Evolutionary conservation across 2,113 vertebrate genomes (phyloP).

Genomic region (Paralichthys olivaceus): DNA sequence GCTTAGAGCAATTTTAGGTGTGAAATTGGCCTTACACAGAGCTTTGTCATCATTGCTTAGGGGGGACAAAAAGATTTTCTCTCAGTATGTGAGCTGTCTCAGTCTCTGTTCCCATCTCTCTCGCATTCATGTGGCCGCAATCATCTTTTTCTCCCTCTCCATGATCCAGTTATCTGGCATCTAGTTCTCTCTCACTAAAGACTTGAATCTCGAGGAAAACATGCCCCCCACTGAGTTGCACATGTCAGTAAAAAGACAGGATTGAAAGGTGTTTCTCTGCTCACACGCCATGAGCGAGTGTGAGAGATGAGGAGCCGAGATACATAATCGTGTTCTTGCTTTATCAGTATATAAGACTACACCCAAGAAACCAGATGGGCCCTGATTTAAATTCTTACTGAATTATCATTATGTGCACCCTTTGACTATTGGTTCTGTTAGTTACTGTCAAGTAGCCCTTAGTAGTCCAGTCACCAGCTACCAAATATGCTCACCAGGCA

Average conservation of each 20-base stretch:
- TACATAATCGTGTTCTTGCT: background rate
- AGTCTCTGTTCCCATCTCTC: background rate
- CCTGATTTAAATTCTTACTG: slow-evolving; percentile 38
- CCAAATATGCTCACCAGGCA: slow-evolving; percentile 17
- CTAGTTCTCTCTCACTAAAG: background rate
- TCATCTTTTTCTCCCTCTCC: background rate
- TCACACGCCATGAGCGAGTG: slow-evolving; percentile 14
- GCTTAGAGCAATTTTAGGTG: slow-evolving; percentile 8
- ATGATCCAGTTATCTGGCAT: background rate
- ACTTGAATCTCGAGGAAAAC: slow-evolving; percentile 18
- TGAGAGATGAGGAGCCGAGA: slow-evolving; percentile 20
- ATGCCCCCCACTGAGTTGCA: slow-evolving; percentile 18
- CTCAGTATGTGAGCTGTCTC: background rate
- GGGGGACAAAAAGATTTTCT: too few species aligned
- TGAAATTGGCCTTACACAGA: slow-evolving; percentile 11
- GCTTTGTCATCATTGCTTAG: too few species aligned
- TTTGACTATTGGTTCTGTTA: slow-evolving; percentile 29
- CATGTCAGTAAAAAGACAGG: slow-evolving; percentile 27
- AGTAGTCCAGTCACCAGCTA: slow-evolving; percentile 42
- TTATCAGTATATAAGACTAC: background rate
- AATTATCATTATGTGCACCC: slow-evolving; percentile 9
- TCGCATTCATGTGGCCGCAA: background rate
- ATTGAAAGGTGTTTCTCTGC: slow-evolving; percentile 33
- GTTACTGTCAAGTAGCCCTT: slow-evolving; percentile 51
- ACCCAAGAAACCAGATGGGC: slow-evolving; percentile 20